Conservation (phyloP, 2,888 invertebrate species). For the Nesidiocoris tenuis region DNA sequence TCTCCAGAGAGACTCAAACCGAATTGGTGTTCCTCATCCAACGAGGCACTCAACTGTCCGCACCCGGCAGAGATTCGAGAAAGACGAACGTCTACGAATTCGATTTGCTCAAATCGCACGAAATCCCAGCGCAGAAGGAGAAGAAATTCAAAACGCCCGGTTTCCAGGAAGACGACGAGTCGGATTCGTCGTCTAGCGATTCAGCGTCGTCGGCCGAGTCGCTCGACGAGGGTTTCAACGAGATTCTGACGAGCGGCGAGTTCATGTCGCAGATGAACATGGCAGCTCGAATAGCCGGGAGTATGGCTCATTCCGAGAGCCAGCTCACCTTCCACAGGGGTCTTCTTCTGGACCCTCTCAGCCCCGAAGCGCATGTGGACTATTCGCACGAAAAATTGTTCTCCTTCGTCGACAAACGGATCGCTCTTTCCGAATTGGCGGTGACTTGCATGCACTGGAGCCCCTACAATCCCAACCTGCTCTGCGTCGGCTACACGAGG, state of each 20-base stretch:
- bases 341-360: constrained; percentile 48
- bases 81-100: constrained; percentile 26
- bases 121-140: not conserved
- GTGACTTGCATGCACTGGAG: constrained; percentile 69
- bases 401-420: constrained; percentile 62
- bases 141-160: constrained; percentile 6
- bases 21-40: not conserved
- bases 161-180: constrained; percentile 22
- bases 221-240: not conserved
- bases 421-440: constrained; percentile 57
- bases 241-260: constrained; percentile 25
- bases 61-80: constrained; percentile 19
- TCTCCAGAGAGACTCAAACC: constrained; percentile 16
- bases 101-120: constrained; percentile 4
- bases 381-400: constrained; percentile 69
- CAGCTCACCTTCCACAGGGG: constrained; percentile 12
- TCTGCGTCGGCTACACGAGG: constrained; percentile 75
- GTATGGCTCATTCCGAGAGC: constrained; percentile 6
- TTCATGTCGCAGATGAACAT: constrained; percentile 3
- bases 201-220: constrained; percentile 21
- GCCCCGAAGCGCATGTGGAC: constrained; percentile 64
- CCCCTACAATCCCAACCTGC: constrained; percentile 65
- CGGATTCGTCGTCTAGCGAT: not conserved
- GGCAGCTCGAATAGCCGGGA: constrained; percentile 23
- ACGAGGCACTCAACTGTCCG: constrained; percentile 11